These are phyloP conservation scores for Cygnus atratus DNA, from an alignment of 2,113 vertebrate species.

Conservation along the genomic window DNA sequence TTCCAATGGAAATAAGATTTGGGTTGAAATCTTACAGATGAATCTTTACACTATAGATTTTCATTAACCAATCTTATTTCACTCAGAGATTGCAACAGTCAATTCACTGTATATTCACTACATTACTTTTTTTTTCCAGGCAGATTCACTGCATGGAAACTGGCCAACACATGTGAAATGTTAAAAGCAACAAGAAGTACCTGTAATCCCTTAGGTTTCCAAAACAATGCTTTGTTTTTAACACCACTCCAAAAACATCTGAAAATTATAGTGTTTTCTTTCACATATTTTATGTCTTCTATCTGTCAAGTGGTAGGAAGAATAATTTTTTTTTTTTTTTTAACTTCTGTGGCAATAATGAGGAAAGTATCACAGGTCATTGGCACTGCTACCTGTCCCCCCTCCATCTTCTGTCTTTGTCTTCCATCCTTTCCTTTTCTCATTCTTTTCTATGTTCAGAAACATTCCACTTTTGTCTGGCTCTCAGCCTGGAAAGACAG, in stretches of 20 bases:
- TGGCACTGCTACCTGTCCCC: background rate
- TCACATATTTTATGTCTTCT: accelerated
- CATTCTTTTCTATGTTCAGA: background rate
- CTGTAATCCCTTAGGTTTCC: background rate
- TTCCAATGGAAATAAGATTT: background rate
- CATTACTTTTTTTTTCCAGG: background rate
- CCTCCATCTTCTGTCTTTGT: background rate
- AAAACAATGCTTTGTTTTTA: background rate
- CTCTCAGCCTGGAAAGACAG: background rate
- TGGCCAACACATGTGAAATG: background rate
- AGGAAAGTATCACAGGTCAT: background rate
- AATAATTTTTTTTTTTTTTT: background rate
- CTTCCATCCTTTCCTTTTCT: background rate
- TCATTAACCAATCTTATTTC: background rate
- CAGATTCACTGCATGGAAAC: background rate
- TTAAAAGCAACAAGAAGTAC: background rate
- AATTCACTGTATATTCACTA: background rate
- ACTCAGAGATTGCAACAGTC: background rate
- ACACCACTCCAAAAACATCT: background rate
- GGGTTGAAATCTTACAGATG: background rate
- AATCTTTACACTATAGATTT: background rate
- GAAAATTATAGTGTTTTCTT: background rate
- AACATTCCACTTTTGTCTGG: background rate
- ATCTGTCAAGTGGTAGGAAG: background rate
- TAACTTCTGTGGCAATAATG: background rate